Percentiles rank a stretch among this genome's conserved stretches.
Conservation (phyloP, 1,140 invertebrate genomes). For the Bombus sylvicola region DNA sequence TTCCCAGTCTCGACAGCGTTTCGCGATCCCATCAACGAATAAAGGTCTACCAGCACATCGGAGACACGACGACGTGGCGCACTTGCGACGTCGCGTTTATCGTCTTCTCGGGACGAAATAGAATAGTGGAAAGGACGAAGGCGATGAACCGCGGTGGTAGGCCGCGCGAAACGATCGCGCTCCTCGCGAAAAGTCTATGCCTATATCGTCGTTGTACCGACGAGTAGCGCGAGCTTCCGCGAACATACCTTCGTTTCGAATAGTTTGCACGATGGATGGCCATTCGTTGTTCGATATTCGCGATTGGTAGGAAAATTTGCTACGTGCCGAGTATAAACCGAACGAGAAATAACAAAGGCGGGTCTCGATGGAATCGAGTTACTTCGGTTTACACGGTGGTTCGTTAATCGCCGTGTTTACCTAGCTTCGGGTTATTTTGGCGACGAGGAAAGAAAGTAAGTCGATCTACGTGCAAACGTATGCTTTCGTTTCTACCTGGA, state of each 20-base stretch:
- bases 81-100: slow-evolving; percentile 44
- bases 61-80: slow-evolving; percentile 21
- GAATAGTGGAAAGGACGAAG: slow-evolving; percentile 38
- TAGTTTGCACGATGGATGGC: neutral
- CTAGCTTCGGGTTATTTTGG: no score
- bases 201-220: neutral
- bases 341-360: neutral
- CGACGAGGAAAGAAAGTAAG: no score
- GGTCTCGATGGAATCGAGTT: neutral
- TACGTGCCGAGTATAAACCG: no score
- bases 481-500: no score
- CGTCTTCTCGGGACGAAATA: slow-evolving; percentile 34
- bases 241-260: neutral
- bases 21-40: slow-evolving; percentile 40
- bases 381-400: neutral
- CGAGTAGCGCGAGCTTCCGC: neutral
- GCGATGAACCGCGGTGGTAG: neutral
- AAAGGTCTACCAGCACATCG: slow-evolving; percentile 26
- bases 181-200: neutral
- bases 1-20: slow-evolving; percentile 20
- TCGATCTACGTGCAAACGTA: no score
- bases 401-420: neutral
- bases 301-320: neutral
- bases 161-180: neutral
- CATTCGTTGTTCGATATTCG: neutral